Conservation (phyloP, 2,113 vertebrate species). For the Hippocampus guttulatus region DNA sequence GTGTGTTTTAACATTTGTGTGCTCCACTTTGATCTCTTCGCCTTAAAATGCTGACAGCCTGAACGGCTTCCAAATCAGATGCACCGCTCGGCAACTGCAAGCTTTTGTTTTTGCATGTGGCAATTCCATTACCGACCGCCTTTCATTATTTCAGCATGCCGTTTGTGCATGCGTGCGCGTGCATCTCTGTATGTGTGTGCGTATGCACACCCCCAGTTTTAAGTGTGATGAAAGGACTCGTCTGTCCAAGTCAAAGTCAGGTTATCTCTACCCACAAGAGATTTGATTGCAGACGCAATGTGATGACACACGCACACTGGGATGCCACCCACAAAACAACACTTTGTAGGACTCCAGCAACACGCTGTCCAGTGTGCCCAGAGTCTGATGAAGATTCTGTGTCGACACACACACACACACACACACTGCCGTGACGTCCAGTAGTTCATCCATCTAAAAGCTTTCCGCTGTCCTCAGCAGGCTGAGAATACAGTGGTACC, state of each 20-base stretch:
- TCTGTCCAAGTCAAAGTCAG: constrained; percentile 66
- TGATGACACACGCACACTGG: constrained; percentile 2
- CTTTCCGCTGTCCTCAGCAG: constrained; percentile 32
- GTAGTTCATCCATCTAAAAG: constrained; percentile 66
- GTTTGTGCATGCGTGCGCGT: constrained; percentile 37
- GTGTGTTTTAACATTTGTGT: constrained; percentile 26
- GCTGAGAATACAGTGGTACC: constrained; percentile 17
- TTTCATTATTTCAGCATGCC: constrained; percentile 71
- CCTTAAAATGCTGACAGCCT: constrained; percentile 63
- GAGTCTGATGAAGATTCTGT: constrained; percentile 17
- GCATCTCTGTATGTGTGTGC: constrained; percentile 9
- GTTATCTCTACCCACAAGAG: constrained; percentile 43
- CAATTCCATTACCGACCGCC: constrained; percentile 69
- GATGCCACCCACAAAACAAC: background rate
- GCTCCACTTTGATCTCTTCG: constrained; percentile 44
- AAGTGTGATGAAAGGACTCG: constrained; percentile 69
- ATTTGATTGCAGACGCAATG: constrained; percentile 12
- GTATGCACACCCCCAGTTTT: constrained; percentile 49
- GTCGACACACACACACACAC: constrained; percentile 4
- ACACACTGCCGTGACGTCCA: constrained; percentile 39
- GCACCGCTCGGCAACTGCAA: constrained; percentile 48
- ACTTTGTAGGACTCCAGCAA: constrained; percentile 13
- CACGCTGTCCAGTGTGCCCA: constrained; percentile 8
- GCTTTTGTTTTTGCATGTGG: constrained; percentile 69
- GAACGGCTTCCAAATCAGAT: constrained; percentile 63